Evolutionary conservation across 2,888 invertebrate genomes (phyloP).

Genomic region (Anoncus sp.): DNA sequence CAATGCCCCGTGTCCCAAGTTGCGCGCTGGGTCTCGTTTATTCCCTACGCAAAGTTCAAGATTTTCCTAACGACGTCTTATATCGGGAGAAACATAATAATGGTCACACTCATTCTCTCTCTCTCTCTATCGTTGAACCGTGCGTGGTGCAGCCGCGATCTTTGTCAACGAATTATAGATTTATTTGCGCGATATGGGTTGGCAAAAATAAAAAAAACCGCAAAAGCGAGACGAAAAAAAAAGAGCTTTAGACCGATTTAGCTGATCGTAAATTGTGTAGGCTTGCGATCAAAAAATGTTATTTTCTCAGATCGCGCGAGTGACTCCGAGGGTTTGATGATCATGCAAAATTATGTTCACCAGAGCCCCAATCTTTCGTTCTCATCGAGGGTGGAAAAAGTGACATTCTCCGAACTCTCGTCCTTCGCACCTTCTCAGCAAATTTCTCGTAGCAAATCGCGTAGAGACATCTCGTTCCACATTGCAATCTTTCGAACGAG

Average conservation of each 20-base stretch:
- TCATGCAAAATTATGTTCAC: conserved; percentile 25
- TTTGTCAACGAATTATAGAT: conserved; percentile 53
- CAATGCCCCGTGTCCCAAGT: no score
- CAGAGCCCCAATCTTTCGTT: no score
- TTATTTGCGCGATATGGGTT: conserved; percentile 25
- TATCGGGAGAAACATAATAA: conserved; percentile 17
- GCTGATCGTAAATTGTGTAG: conserved; percentile 13
- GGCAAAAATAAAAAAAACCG: conserved; percentile 12
- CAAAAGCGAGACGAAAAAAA: conserved; percentile 11
- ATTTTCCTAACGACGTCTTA: conserved; percentile 28
- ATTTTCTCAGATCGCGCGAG: neutral
- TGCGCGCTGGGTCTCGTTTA: conserved; percentile 17
- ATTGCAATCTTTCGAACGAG: no score
- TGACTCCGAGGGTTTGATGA: conserved; percentile 5
- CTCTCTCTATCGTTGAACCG: conserved; percentile 18
- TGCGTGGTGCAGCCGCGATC: conserved; percentile 42
- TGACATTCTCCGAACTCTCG: neutral
- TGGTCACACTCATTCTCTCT: neutral
- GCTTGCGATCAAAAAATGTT: conserved; percentile 26
- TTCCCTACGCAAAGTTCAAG: conserved; percentile 16
- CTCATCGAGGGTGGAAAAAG: neutral
- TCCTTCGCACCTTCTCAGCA: conserved; percentile 12
- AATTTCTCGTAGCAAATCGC: no score
- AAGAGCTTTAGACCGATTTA: neutral
- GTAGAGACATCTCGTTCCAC: no score